Conservation (phyloP, 1,140 invertebrate species). For the Brachionus koreanus region DNA sequence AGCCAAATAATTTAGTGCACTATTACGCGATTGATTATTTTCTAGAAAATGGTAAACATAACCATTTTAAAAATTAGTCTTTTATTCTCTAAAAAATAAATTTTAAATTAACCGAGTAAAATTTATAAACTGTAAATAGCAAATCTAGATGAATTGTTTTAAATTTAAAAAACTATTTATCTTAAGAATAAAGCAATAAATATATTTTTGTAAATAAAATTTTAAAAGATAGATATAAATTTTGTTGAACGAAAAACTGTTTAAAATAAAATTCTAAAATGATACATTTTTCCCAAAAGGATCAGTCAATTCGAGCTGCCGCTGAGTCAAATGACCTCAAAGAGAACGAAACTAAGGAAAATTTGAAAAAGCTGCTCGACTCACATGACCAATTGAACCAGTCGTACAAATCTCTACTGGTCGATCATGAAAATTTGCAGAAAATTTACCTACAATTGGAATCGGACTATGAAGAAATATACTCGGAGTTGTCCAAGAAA, state of each 20-base stretch:
- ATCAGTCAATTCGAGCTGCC: neutral
- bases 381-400: constrained; percentile 32
- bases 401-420: neutral
- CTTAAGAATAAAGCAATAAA: too few relatives aligned
- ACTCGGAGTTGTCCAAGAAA: neutral
- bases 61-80: neutral
- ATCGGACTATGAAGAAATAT: constrained; percentile 12
- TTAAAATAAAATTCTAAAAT: neutral
- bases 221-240: neutral
- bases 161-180: too few relatives aligned
- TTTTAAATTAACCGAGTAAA: neutral
- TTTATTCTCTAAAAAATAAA: neutral
- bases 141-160: too few relatives aligned
- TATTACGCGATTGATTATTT: neutral
- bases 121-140: too few relatives aligned
- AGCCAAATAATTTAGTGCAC: neutral
- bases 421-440: constrained; percentile 31
- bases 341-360: constrained; percentile 34
- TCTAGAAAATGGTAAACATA: neutral
- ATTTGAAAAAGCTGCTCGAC: constrained; percentile 18
- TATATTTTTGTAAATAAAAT: too few relatives aligned
- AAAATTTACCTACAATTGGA: constrained; percentile 23
- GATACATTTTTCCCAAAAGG: neutral
- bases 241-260: neutral
- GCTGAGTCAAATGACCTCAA: constrained; percentile 4